Evolutionary conservation across 2,888 invertebrate genomes (phyloP).

Genomic region (Acleris sparsana): DNA sequence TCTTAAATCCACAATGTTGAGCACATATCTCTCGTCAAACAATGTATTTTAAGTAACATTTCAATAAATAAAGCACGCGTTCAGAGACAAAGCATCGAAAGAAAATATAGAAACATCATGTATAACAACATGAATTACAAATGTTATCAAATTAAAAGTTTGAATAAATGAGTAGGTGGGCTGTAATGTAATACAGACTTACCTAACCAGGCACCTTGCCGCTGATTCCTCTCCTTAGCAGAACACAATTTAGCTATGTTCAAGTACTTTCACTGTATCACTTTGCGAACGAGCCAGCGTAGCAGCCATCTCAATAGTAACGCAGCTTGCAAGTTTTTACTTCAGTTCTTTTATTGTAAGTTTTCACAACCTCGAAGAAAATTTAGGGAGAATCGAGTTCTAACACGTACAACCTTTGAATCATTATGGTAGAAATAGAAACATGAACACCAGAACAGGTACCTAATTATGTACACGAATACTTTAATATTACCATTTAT

Average conservation of each 20-base stretch:
- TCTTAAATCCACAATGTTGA: conserved; percentile 17
- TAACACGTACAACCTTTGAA: conserved; percentile 59
- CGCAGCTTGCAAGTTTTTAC: conserved; percentile 61
- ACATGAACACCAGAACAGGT: conserved; percentile 55
- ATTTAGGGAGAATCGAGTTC: conserved; percentile 60
- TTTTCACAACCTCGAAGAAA: conserved; percentile 78
- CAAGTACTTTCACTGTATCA: conserved; percentile 57
- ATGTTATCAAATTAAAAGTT: conserved; percentile 6
- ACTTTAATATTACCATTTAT: conserved; percentile 55
- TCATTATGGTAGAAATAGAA: conserved; percentile 57
- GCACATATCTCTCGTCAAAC: conserved; percentile 8
- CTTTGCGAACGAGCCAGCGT: conserved; percentile 53
- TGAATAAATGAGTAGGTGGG: background rate
- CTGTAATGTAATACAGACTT: conserved; percentile 30
- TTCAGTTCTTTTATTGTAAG: conserved; percentile 66
- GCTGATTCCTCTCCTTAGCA: conserved; percentile 34
- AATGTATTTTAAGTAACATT: conserved; percentile 6
- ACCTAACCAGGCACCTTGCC: conserved; percentile 19
- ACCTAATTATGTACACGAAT: conserved; percentile 56
- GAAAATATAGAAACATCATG: conserved; percentile 1
- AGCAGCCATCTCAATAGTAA: conserved; percentile 63
- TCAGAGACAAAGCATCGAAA: background rate
- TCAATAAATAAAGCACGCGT: conserved; percentile 4
- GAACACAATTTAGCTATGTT: conserved; percentile 52
- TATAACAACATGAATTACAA: background rate